Evolutionary conservation across 2,113 vertebrate genomes (phyloP).

Genomic region (Ammodytes marinus): DNA sequence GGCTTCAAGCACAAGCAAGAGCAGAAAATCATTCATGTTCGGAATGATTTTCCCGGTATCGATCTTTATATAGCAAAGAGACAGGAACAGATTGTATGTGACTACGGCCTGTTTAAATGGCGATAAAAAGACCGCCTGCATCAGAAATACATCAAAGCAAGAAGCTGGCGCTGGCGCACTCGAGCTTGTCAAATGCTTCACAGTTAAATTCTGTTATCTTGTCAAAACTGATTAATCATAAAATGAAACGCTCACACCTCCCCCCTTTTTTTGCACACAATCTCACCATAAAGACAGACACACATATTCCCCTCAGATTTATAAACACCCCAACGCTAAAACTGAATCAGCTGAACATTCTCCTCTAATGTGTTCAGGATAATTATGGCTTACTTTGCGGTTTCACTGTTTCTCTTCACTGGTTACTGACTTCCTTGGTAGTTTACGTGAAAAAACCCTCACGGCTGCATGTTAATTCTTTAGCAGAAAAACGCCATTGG

Average conservation of each 20-base stretch:
- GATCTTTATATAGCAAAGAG: slow-evolving; percentile 30
- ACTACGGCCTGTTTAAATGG: neutral
- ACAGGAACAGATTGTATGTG: neutral
- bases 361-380: slow-evolving; percentile 19
- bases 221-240: slow-evolving; percentile 7
- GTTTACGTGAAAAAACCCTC: slow-evolving; percentile 6
- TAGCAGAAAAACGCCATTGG: slow-evolving; percentile 1
- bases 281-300: neutral
- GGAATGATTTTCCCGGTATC: neutral
- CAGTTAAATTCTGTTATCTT: slow-evolving; percentile 1
- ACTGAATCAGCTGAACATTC: slow-evolving; percentile 23
- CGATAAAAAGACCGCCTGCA: slow-evolving; percentile 19
- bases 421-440: neutral
- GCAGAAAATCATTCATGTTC: neutral
- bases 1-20: slow-evolving; percentile 10
- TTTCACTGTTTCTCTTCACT: neutral
- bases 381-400: slow-evolving; percentile 17
- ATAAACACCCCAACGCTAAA: neutral
- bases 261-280: neutral
- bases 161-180: neutral
- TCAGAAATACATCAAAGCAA: neutral
- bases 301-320: neutral
- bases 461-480: slow-evolving; percentile 21
- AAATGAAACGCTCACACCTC: neutral
- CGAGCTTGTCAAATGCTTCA: slow-evolving; percentile 1